These are phyloP conservation scores for Clostera curtula DNA, from an alignment of 2,888 invertebrate genomes.

Conservation along the genomic window DNA sequence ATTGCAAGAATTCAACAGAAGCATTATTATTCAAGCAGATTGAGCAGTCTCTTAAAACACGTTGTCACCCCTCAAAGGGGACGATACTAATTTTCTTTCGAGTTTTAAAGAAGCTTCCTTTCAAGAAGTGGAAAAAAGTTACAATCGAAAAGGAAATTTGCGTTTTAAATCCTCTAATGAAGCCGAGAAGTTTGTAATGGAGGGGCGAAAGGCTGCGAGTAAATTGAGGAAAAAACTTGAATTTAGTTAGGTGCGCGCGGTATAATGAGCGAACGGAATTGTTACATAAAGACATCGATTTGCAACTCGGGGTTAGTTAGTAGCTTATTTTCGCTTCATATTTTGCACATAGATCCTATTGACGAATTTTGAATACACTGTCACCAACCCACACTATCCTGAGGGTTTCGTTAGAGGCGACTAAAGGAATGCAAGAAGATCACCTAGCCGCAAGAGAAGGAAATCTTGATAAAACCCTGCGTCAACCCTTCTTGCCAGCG, in stretches of 20 bases:
- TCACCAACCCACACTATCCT: too few species aligned
- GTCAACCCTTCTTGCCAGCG: too few species aligned
- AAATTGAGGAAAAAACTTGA: constrained; percentile 64
- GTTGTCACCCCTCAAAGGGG: constrained; percentile 64
- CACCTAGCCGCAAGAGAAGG: too few species aligned
- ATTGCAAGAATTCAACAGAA: constrained; percentile 29
- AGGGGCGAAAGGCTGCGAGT: constrained; percentile 68
- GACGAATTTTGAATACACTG: too few species aligned
- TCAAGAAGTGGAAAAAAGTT: constrained; percentile 73
- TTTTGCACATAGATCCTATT: too few species aligned
- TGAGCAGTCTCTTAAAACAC: constrained; percentile 62
- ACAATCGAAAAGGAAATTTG: constrained; percentile 75
- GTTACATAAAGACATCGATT: background rate
- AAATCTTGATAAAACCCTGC: too few species aligned
- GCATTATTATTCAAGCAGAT: constrained; percentile 64
- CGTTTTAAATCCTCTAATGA: constrained; percentile 76
- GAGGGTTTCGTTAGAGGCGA: too few species aligned
- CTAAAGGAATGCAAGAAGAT: too few species aligned
- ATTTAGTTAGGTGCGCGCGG: constrained; percentile 16
- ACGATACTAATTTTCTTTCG: constrained; percentile 71
- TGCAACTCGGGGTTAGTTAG: too few species aligned
- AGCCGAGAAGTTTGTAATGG: constrained; percentile 73
- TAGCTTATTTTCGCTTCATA: too few species aligned
- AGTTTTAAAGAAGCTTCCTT: constrained; percentile 71
- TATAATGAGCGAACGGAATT: background rate